Conservation (phyloP, 2,113 vertebrate genomes). For the Tetrao urogallus region DNA sequence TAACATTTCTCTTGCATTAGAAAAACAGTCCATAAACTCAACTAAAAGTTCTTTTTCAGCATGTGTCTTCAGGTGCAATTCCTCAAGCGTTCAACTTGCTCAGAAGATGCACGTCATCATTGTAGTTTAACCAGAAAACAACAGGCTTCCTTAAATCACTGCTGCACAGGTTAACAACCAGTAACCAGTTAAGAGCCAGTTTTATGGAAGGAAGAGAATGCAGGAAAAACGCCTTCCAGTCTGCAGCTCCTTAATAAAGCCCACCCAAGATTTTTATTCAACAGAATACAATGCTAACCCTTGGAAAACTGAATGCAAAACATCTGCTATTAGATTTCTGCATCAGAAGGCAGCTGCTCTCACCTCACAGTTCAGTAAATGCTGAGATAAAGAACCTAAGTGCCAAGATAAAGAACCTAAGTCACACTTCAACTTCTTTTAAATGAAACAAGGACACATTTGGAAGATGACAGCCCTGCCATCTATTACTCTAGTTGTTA, state of each 20-base stretch:
- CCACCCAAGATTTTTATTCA: neutral
- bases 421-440: neutral
- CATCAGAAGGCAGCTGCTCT: slow-evolving; percentile 2
- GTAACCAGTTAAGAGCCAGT: neutral
- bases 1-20: neutral
- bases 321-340: neutral
- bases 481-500: neutral
- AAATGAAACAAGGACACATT: neutral
- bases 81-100: neutral
- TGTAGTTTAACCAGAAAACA: neutral
- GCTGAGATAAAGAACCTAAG: neutral
- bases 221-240: neutral
- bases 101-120: neutral
- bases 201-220: neutral
- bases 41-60: neutral
- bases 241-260: neutral
- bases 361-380: neutral
- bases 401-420: neutral
- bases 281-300: neutral
- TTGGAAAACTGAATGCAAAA: neutral
- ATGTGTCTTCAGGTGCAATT: neutral
- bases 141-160: neutral
- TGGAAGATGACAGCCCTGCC: neutral
- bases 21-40: neutral
- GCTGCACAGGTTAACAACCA: neutral